Conservation (phyloP, 2,113 vertebrate genomes). For the Nothobranchius kuhntae region DNA sequence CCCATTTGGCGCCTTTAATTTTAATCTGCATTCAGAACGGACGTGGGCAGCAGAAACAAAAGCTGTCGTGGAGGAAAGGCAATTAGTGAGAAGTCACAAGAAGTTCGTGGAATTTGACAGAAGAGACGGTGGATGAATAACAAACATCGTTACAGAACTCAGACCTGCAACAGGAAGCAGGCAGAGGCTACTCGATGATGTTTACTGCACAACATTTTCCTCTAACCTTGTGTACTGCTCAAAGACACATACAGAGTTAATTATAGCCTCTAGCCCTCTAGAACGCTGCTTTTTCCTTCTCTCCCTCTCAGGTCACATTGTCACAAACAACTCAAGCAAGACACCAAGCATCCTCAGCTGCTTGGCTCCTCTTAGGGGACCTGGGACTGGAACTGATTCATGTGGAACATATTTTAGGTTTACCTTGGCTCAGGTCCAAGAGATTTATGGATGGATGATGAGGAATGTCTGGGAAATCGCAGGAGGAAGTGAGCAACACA, state of each 20-base stretch:
- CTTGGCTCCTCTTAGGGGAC: constrained; percentile 13
- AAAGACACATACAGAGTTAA: constrained; percentile 59
- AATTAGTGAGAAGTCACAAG: not conserved
- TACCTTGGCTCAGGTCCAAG: not conserved
- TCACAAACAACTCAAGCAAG: constrained; percentile 27
- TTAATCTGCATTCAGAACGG: no score
- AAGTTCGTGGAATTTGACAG: not conserved
- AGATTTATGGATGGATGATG: not conserved
- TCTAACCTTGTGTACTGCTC: constrained; percentile 52
- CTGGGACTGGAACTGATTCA: constrained; percentile 21
- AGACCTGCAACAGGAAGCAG: not conserved
- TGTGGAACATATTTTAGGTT: constrained; percentile 9
- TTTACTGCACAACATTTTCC: constrained; percentile 29
- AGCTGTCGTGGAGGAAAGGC: not conserved
- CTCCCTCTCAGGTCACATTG: constrained; percentile 45
- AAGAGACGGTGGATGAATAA: not conserved
- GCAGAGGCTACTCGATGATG: constrained; percentile 11
- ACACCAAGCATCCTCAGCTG: constrained; percentile 9
- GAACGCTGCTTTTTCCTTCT: constrained; percentile 29
- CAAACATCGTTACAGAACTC: not conserved
- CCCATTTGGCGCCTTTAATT: no score
- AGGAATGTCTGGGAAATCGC: constrained; percentile 9
- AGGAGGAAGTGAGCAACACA: constrained; percentile 5
- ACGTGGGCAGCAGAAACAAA: not conserved
- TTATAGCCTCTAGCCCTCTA: constrained; percentile 55